Evolutionary conservation across 2,888 invertebrate genomes (phyloP).

Genomic region (Blera fallax): DNA sequence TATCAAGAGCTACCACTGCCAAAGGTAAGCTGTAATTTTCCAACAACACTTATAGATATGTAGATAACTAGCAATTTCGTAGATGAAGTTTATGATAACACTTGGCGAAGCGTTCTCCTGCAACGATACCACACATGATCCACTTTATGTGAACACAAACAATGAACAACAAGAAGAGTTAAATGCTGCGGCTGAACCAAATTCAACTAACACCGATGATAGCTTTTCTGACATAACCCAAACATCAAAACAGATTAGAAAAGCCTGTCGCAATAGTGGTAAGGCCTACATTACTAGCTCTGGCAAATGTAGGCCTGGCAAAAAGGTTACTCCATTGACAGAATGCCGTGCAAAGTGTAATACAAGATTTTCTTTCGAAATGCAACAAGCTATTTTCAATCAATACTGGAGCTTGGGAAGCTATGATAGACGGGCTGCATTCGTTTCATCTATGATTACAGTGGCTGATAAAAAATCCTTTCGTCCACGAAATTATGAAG

Average conservation of each 20-base stretch:
- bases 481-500: conserved; percentile 25
- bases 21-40: not conserved
- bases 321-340: conserved; percentile 51
- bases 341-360: conserved; percentile 68
- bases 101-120: conserved; percentile 29
- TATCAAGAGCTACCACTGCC: not conserved
- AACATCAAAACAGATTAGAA: conserved; percentile 42
- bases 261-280: conserved; percentile 56
- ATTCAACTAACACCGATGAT: not conserved
- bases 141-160: conserved; percentile 1
- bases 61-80: not conserved
- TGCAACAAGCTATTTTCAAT: conserved; percentile 63
- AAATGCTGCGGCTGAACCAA: not conserved
- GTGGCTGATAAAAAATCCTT: conserved; percentile 38
- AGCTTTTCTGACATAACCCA: not conserved
- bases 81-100: conserved; percentile 48
- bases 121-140: conserved; percentile 5
- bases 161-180: not conserved
- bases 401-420: conserved; percentile 63
- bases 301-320: conserved; percentile 60
- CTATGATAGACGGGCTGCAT: conserved; percentile 66
- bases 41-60: not conserved
- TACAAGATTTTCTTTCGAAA: conserved; percentile 58
- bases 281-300: conserved; percentile 62
- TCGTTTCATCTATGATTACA: conserved; percentile 55